Evolutionary conservation across 2,888 invertebrate species (phyloP).

Genomic region (Lasioglossum marginatum): DNA sequence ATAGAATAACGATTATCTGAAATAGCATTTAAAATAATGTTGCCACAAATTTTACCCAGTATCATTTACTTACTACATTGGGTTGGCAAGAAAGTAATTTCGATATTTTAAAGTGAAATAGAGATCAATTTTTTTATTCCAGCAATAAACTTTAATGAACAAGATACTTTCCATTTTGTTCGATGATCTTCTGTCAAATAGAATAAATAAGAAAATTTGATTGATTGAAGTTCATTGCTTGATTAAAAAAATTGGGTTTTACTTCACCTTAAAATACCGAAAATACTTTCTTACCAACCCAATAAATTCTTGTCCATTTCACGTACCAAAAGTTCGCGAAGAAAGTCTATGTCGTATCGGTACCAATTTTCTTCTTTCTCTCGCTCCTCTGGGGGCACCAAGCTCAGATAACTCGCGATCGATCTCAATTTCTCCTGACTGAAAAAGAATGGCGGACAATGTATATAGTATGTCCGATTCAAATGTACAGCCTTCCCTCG

Average conservation of each 20-base stretch:
- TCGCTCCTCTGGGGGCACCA: conserved; percentile 91
- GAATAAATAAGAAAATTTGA: no score
- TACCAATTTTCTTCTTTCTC: conserved; percentile 90
- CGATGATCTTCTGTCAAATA: no score
- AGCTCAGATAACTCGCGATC: conserved; percentile 94
- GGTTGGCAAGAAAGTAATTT: no score
- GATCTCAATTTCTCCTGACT: conserved; percentile 92
- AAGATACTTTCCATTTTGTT: no score
- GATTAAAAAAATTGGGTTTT: no score
- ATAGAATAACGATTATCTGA: neutral
- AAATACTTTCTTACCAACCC: no score
- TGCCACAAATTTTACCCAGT: neutral
- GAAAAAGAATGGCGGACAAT: conserved; percentile 22
- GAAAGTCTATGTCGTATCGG: conserved; percentile 91
- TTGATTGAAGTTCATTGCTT: no score
- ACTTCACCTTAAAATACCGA: no score
- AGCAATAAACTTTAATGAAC: no score
- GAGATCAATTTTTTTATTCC: no score
- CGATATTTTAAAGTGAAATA: no score
- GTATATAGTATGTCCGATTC: neutral
- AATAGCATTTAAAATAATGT: neutral
- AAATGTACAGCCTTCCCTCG: neutral
- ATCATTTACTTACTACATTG: neutral
- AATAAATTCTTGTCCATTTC: neutral
- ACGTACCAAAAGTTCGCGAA: conserved; percentile 93